Percentiles rank a stretch among this genome's conserved stretches.
Evolutionary conservation across 2,888 invertebrate species (phyloP).

Genomic region (Heteromyza rotundicornis): DNA sequence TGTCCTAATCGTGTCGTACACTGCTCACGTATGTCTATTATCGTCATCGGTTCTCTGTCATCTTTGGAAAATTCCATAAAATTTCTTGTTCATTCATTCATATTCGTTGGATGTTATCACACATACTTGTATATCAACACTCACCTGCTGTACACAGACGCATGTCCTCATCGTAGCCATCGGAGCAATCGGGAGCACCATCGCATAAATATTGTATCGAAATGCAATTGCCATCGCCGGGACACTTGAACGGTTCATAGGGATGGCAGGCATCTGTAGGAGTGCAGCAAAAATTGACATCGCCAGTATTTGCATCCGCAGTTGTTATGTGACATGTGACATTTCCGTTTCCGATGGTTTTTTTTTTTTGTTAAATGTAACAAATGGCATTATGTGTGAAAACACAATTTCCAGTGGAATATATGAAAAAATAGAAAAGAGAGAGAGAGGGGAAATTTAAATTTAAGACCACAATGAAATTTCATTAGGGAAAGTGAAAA

Average conservation of each 20-base stretch:
- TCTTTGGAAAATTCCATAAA: too few species aligned
- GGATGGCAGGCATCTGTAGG: constrained; percentile 81
- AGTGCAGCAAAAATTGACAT: too few species aligned
- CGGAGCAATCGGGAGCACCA: constrained; percentile 91
- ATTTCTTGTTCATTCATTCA: too few species aligned
- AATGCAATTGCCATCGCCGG: constrained; percentile 91
- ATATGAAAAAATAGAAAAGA: neutral
- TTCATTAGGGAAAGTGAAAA: neutral
- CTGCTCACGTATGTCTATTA: too few species aligned
- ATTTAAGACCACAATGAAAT: too few species aligned
- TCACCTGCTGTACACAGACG: constrained; percentile 93
- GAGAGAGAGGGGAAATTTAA: too few species aligned
- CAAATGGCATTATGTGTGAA: neutral
- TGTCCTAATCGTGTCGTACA: too few species aligned
- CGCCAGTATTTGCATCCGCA: too few species aligned
- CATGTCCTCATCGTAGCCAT: constrained; percentile 95
- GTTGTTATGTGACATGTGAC: neutral
- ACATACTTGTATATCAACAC: too few species aligned
- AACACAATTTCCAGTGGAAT: neutral
- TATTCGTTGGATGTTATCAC: too few species aligned
- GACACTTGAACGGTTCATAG: constrained; percentile 96
- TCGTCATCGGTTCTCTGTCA: too few species aligned
- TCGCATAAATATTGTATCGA: constrained; percentile 96
- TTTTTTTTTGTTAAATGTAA: neutral
- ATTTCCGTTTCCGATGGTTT: neutral